Evolutionary conservation across 2,113 vertebrate species (phyloP), one percentile per base, ranked within the genome.

Genomic region (Bambusicola thoracicus): DNA sequence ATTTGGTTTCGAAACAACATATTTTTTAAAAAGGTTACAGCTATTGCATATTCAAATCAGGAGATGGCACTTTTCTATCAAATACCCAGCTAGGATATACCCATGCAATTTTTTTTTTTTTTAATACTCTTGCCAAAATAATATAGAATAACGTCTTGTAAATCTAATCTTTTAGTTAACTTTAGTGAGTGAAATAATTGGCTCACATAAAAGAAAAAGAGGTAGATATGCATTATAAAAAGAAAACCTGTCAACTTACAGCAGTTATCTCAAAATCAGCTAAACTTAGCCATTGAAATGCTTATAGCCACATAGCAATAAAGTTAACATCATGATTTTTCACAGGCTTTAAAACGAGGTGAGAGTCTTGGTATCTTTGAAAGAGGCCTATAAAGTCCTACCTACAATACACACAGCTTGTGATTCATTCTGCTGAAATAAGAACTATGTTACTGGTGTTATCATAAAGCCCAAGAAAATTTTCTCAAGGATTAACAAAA

Each of bases 401-500:
- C 14, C 63, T 70, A 67, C 2, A 40, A 49, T 51, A 62, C 7
- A 65, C 8, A 81, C 15, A 69, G 20, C 30, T 81, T 36, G 69
- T 59, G 43, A 30, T 91, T 49, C 38, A 73, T 84, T 84, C n/a
- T 21, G 63, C 41, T 48, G 66, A 94, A 90, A 77, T 51, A 76
- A 81, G 75, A 87, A 87, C 59, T 48, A 38, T 32, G 43, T 66
- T 87, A 80, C 95, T 91, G 38, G 48, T 82, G 73, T 95, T 90
- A 86, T 30, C 73, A 73, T 69, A 92, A 92, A 51, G 62, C 72
- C 66, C 81, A 74, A 55, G 55, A 58, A 67, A 96, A 87, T 89
- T 85, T 68, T 81, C 66, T 69, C 83, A 72, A 81, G 62, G 94
- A 95, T 96, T 96, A 97, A 90, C 86, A 91, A 89, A 74, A 95